phyloP scores from a whole-genome alignment of 2,797 vertebrate species.

The Staurois parvus region DNA sequence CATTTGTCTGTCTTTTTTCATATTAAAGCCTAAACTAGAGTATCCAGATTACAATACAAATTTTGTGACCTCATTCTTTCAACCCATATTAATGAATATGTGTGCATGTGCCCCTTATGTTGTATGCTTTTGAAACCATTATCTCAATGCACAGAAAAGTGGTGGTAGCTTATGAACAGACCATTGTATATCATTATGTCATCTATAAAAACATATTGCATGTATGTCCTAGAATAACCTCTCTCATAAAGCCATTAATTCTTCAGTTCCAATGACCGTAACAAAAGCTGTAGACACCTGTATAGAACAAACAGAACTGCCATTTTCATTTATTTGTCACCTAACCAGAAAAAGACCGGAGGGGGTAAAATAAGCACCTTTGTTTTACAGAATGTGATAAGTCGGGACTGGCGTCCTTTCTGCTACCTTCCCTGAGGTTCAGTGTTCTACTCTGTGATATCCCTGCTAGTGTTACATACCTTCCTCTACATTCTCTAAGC shows the following conservation, averaged over 20 bases:
- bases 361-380: slow-evolving; percentile 18
- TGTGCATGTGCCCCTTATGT: neutral
- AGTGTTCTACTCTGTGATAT: neutral
- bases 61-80: too few relatives aligned
- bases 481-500: too few relatives aligned
- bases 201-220: slow-evolving; percentile 25
- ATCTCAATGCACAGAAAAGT: neutral
- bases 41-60: too few relatives aligned
- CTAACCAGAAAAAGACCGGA: slow-evolving; percentile 31
- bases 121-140: neutral
- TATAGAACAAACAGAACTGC: slow-evolving; percentile 40
- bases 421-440: slow-evolving; percentile 36
- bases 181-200: neutral
- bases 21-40: too few relatives aligned
- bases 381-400: slow-evolving; percentile 38
- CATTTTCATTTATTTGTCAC: slow-evolving; percentile 40
- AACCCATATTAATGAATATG: neutral
- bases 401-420: slow-evolving; percentile 33
- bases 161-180: neutral
- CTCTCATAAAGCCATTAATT: slow-evolving; percentile 41
- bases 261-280: slow-evolving; percentile 21
- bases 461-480: slow-evolving; percentile 9
- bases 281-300: slow-evolving; percentile 28
- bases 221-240: slow-evolving; percentile 48
- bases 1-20: too few relatives aligned